Evolutionary conservation across 2,113 vertebrate genomes (phyloP).

Genomic region (Ctenodactylus gundi): DNA sequence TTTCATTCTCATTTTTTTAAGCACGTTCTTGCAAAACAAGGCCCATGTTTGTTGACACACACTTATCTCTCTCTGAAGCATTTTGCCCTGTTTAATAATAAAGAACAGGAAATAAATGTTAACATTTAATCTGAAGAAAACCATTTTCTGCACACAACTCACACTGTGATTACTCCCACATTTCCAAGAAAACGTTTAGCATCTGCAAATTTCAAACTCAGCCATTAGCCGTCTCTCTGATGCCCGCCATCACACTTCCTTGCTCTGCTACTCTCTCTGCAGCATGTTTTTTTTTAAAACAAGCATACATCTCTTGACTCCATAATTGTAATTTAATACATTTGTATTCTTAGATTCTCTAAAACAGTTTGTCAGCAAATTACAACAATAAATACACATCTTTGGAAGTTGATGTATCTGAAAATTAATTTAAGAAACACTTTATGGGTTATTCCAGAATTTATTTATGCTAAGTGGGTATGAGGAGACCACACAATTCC

Average conservation of each 20-base stretch:
- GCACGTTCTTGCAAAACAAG: background rate
- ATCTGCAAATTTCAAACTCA: background rate
- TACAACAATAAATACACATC: background rate
- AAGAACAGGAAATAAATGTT: background rate
- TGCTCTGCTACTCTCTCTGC: background rate
- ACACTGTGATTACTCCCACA: background rate
- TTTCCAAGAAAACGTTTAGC: background rate
- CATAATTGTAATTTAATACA: background rate
- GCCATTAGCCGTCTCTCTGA: background rate
- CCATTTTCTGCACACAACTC: background rate
- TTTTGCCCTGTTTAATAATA: background rate
- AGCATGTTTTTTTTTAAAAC: background rate
- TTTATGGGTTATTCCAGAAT: background rate
- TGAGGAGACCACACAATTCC: background rate
- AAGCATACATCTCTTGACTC: background rate
- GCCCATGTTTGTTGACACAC: background rate
- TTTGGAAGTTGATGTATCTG: background rate
- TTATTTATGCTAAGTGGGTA: background rate
- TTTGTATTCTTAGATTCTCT: background rate
- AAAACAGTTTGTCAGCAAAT: too few species aligned
- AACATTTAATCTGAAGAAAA: background rate
- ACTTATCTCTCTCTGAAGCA: background rate
- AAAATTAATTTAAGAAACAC: background rate
- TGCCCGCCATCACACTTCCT: too few species aligned
- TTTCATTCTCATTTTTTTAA: background rate